Evolutionary conservation across 1,140 invertebrate genomes (phyloP), one percentile per base, ranked within the genome.

Genomic region (Mactra quadrangularis): DNA sequence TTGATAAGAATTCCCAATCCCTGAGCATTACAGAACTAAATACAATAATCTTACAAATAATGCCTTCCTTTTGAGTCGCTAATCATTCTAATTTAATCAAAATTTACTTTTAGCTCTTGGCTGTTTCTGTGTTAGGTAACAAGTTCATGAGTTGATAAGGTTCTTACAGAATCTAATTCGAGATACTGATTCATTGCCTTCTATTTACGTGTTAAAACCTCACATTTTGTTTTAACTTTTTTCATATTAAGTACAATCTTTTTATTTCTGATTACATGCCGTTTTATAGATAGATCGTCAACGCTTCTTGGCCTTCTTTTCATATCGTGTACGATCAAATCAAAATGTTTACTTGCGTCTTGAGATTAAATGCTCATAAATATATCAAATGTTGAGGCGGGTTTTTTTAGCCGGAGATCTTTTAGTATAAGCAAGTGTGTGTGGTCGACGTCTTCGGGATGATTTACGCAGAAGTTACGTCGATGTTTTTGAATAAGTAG

Each of bases 351-450:
- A 76, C 72, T 25, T 19, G 72, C 60, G 35, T 62, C n/a, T 38
- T 60, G 57, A 76, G 72, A 76, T 76, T 76, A 76, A 45, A 47
- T n/a, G 41, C 33, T 53, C 31, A 76, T 76, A 76, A 76, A 76
- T 41, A 62, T 62, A 52, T 76, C 72, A 76, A 53, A 59, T 59
- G 55, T 50, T 72, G 55, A 76, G 41, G 6, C n/a, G n/a, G n/a
- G 6, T 41, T 41, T 47, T 76, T 68, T 76, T 7, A 53, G 55
- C 38, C 60, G 60, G 45, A 76, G 27, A 33, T 76, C 60, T 76
- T 45, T 53, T 53, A 11, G n/a, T 13, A 29, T 17, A 45, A 19
- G 4, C 13, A 19, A 4, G 17, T 57, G 72, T 50, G 72, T 76
- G 72, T 76, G 72, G 72, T 76, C 72, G 55, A 1, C 9, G 19